phyloP scores from a whole-genome alignment of 2,797 vertebrate species.

The Columba guinea region DNA sequence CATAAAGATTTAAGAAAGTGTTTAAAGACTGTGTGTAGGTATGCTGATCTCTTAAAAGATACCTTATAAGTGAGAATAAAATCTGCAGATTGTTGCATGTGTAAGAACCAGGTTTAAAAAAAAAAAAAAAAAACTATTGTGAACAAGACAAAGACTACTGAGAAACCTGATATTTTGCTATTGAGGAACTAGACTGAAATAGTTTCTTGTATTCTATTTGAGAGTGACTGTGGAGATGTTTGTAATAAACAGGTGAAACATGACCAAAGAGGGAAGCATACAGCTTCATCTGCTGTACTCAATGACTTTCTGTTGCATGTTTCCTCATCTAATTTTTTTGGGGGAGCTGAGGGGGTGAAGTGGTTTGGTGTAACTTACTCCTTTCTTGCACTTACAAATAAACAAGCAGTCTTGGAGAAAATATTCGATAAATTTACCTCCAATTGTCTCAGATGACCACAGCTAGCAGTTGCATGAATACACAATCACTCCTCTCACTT shows the following conservation, averaged over 20 bases:
- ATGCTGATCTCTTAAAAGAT: neutral
- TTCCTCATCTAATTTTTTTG: neutral
- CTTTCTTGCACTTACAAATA: neutral
- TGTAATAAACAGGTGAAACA: neutral
- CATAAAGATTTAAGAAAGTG: neutral
- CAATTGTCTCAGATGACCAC: neutral
- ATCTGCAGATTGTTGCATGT: neutral
- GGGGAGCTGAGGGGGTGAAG: no score
- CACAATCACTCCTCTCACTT: neutral
- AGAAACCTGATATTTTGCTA: neutral
- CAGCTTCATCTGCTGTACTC: neutral
- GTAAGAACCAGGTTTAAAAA: neutral
- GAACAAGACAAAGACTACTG: neutral
- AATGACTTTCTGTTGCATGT: neutral
- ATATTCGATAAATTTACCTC: neutral
- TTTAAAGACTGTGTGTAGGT: neutral
- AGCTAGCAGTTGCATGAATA: neutral
- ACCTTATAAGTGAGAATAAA: neutral
- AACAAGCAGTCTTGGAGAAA: neutral
- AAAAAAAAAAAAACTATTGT: no score
- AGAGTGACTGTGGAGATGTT: neutral
- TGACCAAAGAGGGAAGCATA: neutral
- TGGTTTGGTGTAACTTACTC: neutral
- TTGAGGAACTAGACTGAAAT: neutral
- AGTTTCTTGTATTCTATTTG: no score